Evolutionary conservation across 2,113 vertebrate genomes (phyloP), one percentile per base, ranked within the genome.

Genomic region (Perognathus longimembris): DNA sequence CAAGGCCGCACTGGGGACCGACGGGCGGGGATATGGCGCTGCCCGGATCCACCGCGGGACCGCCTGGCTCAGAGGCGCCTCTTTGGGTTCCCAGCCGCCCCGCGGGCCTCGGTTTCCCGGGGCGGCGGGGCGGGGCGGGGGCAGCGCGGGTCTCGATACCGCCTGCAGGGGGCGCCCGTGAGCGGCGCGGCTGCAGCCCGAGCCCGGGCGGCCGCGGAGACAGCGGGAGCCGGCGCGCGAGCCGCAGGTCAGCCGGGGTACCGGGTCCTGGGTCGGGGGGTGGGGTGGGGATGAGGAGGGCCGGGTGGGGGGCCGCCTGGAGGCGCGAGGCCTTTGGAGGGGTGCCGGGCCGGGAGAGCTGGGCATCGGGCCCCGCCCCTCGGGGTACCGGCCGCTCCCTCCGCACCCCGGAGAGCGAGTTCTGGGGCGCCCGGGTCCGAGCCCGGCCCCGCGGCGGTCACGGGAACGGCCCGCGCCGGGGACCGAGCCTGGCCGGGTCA

Each of bases 101-200:
- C 64, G 36, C 0, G 1, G 34, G 76, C 88, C 88, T 90, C 83
- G 42, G 81, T 86, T 85, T 92, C 85, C 95, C 86, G 10, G 36
- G 5, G 11, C 71, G 14, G 89, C 82, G 61, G 79, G 85, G 94
- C 73, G 94, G 94, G 94, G 92, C 92, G 83, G 70, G 42, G 84
- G 59, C 57, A 32, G 45, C 79, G 83, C 40, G 36, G 36, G n/a
- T 12, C 88, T 50, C 24, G 42, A 67, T 61, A 75, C 22, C 6
- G 76, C 94, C 95, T 92, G 95, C 95, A 96, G 96, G 96, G 95
- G 93, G 94, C 83, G 95, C 88, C 91, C 54, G 66, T 24, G 94
- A 86, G 95, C 90, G 71, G 30, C 77, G 24, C 88, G 85, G 88
- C 90, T 5, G 73, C 71, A 93, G 76, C 84, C 18, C 24, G 73